Base-by-base conservation (phyloP, 2,113 vertebrate genomes). In the Poeciliopsis turrubarensis region DNA sequence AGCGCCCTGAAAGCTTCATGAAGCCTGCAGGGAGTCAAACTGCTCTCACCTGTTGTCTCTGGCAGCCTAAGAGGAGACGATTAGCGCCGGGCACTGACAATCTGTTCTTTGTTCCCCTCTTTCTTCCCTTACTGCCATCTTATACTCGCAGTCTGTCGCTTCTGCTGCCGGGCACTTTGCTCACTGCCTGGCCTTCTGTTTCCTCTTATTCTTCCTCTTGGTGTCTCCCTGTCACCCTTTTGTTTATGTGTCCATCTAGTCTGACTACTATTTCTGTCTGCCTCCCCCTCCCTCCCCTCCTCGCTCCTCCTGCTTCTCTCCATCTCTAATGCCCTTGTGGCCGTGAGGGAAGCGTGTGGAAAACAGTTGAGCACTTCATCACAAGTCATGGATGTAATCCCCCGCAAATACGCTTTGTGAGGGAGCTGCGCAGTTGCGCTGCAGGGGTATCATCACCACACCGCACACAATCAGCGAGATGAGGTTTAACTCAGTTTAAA, bases 41-140 rank as follows among this genome's bases (percentile, higher is more conserved):
- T 91, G 92, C 92, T 93, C 90, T 95, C 93, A 94, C 94, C 94
- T 94, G 94, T 94, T 94, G 92, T 91, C 91, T 93, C 92, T 94
- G 94, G 94, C 92, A 94, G 91, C 87, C 91, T 77, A 77, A 82
- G 76, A 90, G 86, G 79, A 89, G 91, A 89, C 87, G 89, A 93
- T 94, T 94, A 94, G 90, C 86, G 81, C 84, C 85, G 87, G 67
- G 80, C 71, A 72, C 87, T 86, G 85, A 94, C 92, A 94, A 93
- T 93, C 87, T 87, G 88, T 60, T 89, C 91, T 92, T 90, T 92
- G 90, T 92, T 86, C 81, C 80, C 80, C 72, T 82, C 78, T 82
- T 84, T 86, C 86, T 74, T 83, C 72, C 69, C 32, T 84, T 85
- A 57, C 81, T 83, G 77, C 89, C 87, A 86, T 90, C 83, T 89